Base-by-base conservation (phyloP, 2,797 vertebrate species). In the Caiman crocodilus region DNA sequence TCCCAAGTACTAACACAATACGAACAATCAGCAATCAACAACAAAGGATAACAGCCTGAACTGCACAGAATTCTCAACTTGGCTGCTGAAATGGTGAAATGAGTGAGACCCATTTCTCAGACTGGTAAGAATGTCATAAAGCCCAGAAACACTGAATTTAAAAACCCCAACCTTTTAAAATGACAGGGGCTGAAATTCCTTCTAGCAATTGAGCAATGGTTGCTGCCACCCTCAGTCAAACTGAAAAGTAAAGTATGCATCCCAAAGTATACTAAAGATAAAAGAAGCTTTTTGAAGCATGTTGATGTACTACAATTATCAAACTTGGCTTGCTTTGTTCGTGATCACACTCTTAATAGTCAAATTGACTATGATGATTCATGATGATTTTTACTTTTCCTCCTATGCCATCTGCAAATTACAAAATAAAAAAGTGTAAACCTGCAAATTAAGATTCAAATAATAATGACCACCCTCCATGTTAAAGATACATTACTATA, bases 91-190 rank as follows among this genome's bases (percentile, higher is more conserved):
- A 13, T 20, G 30, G 15, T 1, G 60, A 35, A 93, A 80, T 30
- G 58, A 16, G 50, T 59, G 50, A 57, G 14, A 57, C 21, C 5
- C 4, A 16, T 87, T 57, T 69, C 61, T 28, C 60, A 71, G 23
- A 28, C 2, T 80, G 28, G 59, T 32, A 5, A 20, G 25, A 71
- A 13, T 57, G 26, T 15, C 23, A 14, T 26, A 32, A 76, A 82
- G 88, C 14, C 64, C 67, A 32, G 57, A 79, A 26, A 60, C 32
- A 83, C n/a, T 63, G 5, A 0, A 56, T 57, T n/a, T 2, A 88
- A 84, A 81, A 50, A 17, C 0, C 0, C 1, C 5, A 1, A 0
- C 61, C 6, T 80, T 87, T 28, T 71, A 7, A 69, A 87, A 84
- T 3, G 84, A n/a, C 4, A 59, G 26, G 14, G 82, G 7, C n/a